A percentile compares a stretch with the other conserved stretches of the same genome.
These are phyloP conservation scores for Panulirus ornatus DNA, from an alignment of 1,140 invertebrate genomes.

Conservation along the genomic window DNA sequence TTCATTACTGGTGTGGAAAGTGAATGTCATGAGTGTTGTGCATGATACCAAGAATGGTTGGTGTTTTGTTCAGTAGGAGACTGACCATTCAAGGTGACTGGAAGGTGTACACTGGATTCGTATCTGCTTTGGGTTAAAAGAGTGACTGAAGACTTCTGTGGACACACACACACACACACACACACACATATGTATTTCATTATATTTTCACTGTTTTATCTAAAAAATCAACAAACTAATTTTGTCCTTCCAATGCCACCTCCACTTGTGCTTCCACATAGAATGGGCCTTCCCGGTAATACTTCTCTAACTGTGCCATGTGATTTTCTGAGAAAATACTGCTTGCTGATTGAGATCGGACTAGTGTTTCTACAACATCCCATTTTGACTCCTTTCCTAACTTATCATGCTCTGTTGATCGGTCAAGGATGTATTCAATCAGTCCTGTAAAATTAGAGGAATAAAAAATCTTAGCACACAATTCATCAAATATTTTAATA, in stretches of 20 bases:
- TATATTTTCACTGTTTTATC: neutral
- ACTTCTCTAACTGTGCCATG: constrained; percentile 42
- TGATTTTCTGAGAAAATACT: constrained; percentile 3
- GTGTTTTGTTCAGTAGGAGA: neutral
- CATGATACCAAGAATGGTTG: neutral
- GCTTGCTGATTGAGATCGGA: constrained; percentile 42
- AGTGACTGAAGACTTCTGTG: neutral
- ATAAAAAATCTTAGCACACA: no score
- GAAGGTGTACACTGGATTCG: neutral
- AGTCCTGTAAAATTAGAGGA: constrained; percentile 75
- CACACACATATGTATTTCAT: neutral
- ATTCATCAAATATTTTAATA: no score
- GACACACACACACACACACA: neutral
- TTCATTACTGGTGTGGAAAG: no score
- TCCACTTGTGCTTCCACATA: constrained; percentile 52
- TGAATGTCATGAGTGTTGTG: neutral
- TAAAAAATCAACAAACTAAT: neutral
- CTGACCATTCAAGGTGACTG: neutral
- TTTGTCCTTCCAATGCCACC: constrained; percentile 52
- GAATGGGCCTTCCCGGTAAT: constrained; percentile 61
- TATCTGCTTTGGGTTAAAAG: neutral
- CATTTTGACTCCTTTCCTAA: constrained; percentile 78
- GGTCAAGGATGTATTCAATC: constrained; percentile 78
- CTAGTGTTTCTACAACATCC: constrained; percentile 76
- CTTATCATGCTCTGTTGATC: constrained; percentile 77